phyloP scores from a whole-genome alignment of 2,113 vertebrate species.

The Rousettus leschenaultii region DNA sequence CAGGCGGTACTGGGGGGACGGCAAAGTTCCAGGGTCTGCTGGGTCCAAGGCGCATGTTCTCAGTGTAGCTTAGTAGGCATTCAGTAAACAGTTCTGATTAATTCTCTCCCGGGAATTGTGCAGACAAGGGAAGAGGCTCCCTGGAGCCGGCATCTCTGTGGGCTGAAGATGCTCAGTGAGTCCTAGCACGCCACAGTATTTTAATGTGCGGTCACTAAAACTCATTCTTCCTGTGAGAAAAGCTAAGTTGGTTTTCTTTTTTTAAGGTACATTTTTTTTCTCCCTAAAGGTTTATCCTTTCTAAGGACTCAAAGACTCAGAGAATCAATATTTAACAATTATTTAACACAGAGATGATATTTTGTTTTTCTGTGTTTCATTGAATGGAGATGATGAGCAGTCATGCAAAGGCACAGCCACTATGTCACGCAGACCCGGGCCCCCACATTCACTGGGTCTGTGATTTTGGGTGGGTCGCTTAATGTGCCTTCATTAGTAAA shows the following conservation, averaged over 20 bases:
- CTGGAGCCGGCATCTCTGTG: neutral
- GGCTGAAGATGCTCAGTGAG: neutral
- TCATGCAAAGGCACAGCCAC: neutral
- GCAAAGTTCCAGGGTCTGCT: neutral
- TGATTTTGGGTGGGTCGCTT: neutral
- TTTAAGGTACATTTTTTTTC: neutral
- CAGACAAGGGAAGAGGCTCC: neutral
- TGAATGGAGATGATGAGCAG: accelerated
- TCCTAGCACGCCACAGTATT: accelerated
- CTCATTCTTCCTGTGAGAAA: neutral
- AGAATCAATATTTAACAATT: neutral
- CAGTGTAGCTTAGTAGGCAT: neutral
- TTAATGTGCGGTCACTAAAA: neutral
- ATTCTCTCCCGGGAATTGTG: neutral
- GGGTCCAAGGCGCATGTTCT: neutral
- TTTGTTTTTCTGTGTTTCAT: neutral
- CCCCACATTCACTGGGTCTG: too few relatives aligned
- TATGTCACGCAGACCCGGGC: accelerated
- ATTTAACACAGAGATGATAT: neutral
- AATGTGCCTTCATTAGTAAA: too few relatives aligned
- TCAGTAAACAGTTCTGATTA: neutral
- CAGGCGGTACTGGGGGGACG: accelerated
- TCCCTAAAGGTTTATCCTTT: neutral
- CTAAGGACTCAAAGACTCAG: neutral
- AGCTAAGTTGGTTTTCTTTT: neutral